Evolutionary conservation across 2,888 invertebrate genomes (phyloP).

Genomic region (Craniophora ligustri): DNA sequence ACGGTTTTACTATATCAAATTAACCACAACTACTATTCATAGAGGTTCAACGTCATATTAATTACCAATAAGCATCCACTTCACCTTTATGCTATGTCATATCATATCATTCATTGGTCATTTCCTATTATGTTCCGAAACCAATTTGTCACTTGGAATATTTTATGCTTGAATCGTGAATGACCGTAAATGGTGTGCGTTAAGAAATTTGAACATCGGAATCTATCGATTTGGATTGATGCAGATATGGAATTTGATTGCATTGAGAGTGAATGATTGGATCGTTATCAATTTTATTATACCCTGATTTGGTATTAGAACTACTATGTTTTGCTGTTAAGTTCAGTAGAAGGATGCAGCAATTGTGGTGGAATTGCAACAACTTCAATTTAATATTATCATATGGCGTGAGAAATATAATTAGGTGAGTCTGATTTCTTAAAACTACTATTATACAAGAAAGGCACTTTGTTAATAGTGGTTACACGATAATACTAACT

Average conservation of each 20-base stretch:
- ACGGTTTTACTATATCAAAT: no score
- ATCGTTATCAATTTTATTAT: slow-evolving; percentile 41
- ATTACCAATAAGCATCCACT: slow-evolving; percentile 30
- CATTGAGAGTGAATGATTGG: slow-evolving; percentile 20
- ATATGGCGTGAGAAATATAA: slow-evolving; percentile 26
- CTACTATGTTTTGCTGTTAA: slow-evolving; percentile 17
- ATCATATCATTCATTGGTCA: slow-evolving; percentile 29
- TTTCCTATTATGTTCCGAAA: slow-evolving; percentile 35
- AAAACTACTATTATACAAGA: no score
- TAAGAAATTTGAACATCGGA: slow-evolving; percentile 38
- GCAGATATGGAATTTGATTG: slow-evolving; percentile 51
- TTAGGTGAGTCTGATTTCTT: no score
- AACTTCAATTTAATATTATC: neutral
- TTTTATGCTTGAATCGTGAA: slow-evolving; percentile 43
- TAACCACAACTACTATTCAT: no score
- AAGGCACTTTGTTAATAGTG: no score
- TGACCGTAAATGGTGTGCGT: slow-evolving; percentile 47
- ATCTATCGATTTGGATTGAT: slow-evolving; percentile 39
- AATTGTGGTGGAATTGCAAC: slow-evolving; percentile 19
- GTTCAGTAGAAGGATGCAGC: slow-evolving; percentile 20
- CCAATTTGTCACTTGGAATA: slow-evolving; percentile 45
- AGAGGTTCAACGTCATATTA: slow-evolving; percentile 9
- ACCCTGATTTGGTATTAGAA: slow-evolving; percentile 13
- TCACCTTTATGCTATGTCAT: slow-evolving; percentile 20
- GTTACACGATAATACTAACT: no score